These are phyloP conservation scores for Nyctalus aviator DNA, from an alignment of 2,797 vertebrate genomes.

Conservation along the genomic window DNA sequence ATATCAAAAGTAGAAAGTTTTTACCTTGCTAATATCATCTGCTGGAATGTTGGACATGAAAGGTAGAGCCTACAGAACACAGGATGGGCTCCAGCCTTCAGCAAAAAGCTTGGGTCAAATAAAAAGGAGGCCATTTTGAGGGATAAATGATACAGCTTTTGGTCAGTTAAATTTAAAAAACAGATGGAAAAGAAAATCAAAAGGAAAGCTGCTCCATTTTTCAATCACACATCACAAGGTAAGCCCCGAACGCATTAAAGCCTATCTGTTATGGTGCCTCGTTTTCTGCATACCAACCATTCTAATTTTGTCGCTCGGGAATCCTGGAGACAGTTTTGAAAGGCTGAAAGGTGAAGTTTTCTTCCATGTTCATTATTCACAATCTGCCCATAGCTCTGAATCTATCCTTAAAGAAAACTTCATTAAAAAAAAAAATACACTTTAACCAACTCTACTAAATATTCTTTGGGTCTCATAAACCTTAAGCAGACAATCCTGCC, in stretches of 20 bases:
- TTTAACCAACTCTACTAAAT: neutral
- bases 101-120: conserved; percentile 43
- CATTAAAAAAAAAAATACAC: neutral
- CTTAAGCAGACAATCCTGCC: neutral
- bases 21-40: neutral
- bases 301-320: conserved; percentile 56
- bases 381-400: neutral
- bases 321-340: neutral
- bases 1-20: conserved; percentile 26
- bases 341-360: conserved; percentile 39
- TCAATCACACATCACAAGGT: conserved; percentile 77
- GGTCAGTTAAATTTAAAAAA: conserved; percentile 79
- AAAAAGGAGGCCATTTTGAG: conserved; percentile 76
- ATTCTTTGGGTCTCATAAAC: neutral
- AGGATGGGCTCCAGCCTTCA: neutral
- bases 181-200: conserved; percentile 82
- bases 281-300: conserved; percentile 49
- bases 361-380: neutral
- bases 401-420: neutral
- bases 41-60: neutral
- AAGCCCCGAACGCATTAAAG: conserved; percentile 62
- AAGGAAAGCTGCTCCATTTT: conserved; percentile 79
- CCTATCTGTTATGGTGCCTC: neutral
- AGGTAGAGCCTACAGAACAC: neutral
- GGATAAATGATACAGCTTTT: conserved; percentile 75